Percentiles rank a stretch among this genome's conserved stretches.
Evolutionary conservation across 2,888 invertebrate species (phyloP).

Genomic region (Drosophila subsilvestris): DNA sequence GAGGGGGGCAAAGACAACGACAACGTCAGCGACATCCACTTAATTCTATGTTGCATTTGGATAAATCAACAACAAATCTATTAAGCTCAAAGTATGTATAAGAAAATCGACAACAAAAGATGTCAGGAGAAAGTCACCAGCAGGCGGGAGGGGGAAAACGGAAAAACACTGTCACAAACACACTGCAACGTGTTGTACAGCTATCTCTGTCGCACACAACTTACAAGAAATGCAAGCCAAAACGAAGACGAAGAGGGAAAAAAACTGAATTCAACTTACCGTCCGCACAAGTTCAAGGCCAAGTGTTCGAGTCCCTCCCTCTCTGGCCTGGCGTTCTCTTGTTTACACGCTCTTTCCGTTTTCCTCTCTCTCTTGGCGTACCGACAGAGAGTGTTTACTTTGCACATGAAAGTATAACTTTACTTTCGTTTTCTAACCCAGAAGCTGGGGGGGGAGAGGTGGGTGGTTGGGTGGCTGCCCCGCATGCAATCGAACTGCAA

Average conservation of each 20-base stretch:
- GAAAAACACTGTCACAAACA: background rate
- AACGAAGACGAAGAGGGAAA: slow-evolving; percentile 28
- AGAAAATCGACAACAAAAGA: slow-evolving; percentile 2
- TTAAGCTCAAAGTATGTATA: slow-evolving; percentile 65
- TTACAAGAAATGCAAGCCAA: slow-evolving; percentile 45
- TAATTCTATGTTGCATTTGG: slow-evolving; percentile 70
- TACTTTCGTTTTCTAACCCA: slow-evolving; percentile 12
- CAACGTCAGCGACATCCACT: slow-evolving; percentile 34
- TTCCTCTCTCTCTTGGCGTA: slow-evolving; percentile 14
- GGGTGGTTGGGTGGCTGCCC: background rate
- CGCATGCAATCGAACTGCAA: background rate
- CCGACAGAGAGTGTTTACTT: slow-evolving; percentile 19
- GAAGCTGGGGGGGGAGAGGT: background rate
- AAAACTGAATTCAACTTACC: slow-evolving; percentile 65
- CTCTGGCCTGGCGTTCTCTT: slow-evolving; percentile 14
- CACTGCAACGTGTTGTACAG: background rate
- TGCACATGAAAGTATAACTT: slow-evolving; percentile 71
- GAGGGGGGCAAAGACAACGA: slow-evolving; percentile 7
- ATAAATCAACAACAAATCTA: slow-evolving; percentile 63
- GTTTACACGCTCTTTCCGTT: slow-evolving; percentile 10
- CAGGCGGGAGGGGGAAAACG: background rate
- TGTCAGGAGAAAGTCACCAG: background rate
- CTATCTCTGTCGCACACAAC: slow-evolving; percentile 30
- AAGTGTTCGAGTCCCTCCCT: slow-evolving; percentile 65
- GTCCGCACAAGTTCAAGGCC: slow-evolving; percentile 75